Conservation (phyloP, 2,113 vertebrate genomes). For the zebrafish (Danio rerio) region GRCz12tu NC_133189.1:49871501-49872000, state of each 20-base stretch:
- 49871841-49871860: slow-evolving; percentile 40
- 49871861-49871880: slow-evolving; percentile 63
- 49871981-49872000: slow-evolving; percentile 32
- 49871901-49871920: slow-evolving; percentile 56
- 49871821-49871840: slow-evolving; percentile 70
- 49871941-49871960: slow-evolving; percentile 32
- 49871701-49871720: neutral
- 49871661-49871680: neutral
- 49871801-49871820: slow-evolving; percentile 60
- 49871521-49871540: no score
- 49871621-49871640: neutral
- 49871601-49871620: neutral
- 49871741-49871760: neutral
- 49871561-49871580: slow-evolving; percentile 35
- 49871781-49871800: slow-evolving; percentile 59
- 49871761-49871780: slow-evolving; percentile 22
- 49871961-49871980: slow-evolving; percentile 35
- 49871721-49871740: neutral
- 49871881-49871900: slow-evolving; percentile 80
- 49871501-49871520: no score
- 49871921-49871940: slow-evolving; percentile 36
- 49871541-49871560: no score
- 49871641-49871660: neutral
- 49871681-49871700: slow-evolving; percentile 1
- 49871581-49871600: slow-evolving; percentile 14